These are phyloP conservation scores for Lathamus discolor DNA, from an alignment of 2,113 vertebrate species.

Conservation along the genomic window DNA sequence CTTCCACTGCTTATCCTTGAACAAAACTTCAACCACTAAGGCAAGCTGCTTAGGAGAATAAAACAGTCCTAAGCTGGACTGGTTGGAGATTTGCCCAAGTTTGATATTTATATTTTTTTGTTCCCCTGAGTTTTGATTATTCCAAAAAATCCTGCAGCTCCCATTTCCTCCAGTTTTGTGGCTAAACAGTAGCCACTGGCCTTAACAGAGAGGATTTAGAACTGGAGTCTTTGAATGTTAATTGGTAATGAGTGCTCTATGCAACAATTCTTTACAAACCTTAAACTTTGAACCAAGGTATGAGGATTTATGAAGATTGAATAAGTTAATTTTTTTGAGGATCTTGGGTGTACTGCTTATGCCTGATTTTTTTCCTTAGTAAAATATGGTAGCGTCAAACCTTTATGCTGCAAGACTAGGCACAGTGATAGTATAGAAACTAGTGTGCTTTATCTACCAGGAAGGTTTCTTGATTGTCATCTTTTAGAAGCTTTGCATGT, in stretches of 20 bases:
- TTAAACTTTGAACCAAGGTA: background rate
- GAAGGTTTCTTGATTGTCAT: background rate
- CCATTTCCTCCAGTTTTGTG: background rate
- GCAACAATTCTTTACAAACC: background rate
- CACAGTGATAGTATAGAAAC: background rate
- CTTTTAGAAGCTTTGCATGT: background rate
- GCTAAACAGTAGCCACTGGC: background rate
- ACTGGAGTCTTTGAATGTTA: background rate
- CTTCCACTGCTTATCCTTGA: background rate
- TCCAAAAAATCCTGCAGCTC: background rate
- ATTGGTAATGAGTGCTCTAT: background rate
- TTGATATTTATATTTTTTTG: background rate
- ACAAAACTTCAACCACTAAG: background rate
- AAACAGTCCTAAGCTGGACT: background rate
- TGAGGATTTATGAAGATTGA: background rate
- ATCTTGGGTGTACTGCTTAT: background rate
- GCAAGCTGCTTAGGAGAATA: background rate
- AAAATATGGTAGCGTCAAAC: background rate
- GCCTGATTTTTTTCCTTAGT: background rate
- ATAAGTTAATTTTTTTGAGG: rapidly evolving
- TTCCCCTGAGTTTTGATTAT: background rate
- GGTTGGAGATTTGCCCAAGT: background rate
- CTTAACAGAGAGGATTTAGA: background rate
- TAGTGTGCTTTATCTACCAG: background rate
- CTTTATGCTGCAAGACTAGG: background rate